A percentile compares a stretch with the other conserved stretches of the same genome.
Evolutionary conservation across 2,797 vertebrate genomes (phyloP).

Genomic region (Sebastolobus alascanus): DNA sequence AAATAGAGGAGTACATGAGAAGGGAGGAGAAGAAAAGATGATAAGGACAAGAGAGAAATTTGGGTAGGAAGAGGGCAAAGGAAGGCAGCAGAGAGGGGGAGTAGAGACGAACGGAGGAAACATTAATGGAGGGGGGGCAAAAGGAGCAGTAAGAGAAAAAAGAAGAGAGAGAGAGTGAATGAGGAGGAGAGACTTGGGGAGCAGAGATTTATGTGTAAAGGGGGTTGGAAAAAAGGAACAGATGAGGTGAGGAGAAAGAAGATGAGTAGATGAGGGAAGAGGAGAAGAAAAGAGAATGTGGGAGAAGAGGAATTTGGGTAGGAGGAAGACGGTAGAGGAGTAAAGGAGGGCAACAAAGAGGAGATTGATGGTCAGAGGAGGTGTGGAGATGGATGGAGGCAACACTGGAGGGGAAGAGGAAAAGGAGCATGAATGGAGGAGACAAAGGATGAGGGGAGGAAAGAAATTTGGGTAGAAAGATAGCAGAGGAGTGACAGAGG

Average conservation of each 20-base stretch:
- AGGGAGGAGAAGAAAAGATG: background rate
- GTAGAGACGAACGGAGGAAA: background rate
- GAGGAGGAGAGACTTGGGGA: background rate
- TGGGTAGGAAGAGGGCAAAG: background rate
- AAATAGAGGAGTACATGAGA: background rate
- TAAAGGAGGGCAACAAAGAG: slow-evolving; percentile 12
- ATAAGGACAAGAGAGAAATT: background rate
- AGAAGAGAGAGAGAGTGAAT: background rate
- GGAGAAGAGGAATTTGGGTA: background rate
- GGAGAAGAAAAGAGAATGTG: background rate
- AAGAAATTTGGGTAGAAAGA: background rate
- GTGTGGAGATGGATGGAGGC: slow-evolving; percentile 1
- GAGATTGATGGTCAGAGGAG: slow-evolving; percentile 33
- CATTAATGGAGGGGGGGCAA: background rate
- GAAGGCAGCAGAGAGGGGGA: background rate
- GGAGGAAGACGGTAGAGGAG: background rate
- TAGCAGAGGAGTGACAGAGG: background rate
- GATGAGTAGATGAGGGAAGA: background rate
- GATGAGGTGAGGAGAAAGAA: background rate
- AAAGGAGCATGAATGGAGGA: background rate
- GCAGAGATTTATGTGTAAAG: background rate
- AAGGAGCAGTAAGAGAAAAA: background rate
- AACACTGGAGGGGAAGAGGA: background rate
- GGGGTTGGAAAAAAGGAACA: background rate
- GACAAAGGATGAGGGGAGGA: background rate